phyloP scores from a whole-genome alignment of 2,888 invertebrate genomes.

The Amphimallon solstitiale region DNA sequence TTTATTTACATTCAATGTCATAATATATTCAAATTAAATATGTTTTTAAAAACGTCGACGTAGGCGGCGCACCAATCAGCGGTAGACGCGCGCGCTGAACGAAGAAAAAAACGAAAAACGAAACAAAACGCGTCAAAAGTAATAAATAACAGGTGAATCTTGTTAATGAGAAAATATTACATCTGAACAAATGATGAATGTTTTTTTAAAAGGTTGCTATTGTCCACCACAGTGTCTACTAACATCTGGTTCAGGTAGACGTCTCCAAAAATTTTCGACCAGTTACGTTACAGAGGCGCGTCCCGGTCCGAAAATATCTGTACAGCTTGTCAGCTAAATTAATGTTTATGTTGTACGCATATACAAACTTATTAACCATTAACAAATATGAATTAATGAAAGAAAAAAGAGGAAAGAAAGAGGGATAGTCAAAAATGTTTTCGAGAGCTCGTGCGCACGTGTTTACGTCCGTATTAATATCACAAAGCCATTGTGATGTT shows the following conservation, averaged over 20 bases:
- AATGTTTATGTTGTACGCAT: constrained; percentile 38
- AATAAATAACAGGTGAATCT: constrained; percentile 56
- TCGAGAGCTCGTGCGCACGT: neutral
- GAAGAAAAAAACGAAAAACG: constrained; percentile 41
- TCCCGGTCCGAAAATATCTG: constrained; percentile 33
- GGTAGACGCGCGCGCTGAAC: constrained; percentile 24
- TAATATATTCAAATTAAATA: constrained; percentile 62
- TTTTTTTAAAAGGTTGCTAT: constrained; percentile 51
- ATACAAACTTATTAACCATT: constrained; percentile 26
- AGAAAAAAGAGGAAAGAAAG: constrained; percentile 4
- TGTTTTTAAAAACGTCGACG: constrained; percentile 38
- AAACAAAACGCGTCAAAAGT: constrained; percentile 49
- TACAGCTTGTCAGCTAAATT: constrained; percentile 35
- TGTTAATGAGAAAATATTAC: constrained; percentile 61
- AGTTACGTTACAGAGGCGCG: constrained; percentile 27
- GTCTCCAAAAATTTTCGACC: constrained; percentile 32
- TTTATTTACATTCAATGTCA: constrained; percentile 56
- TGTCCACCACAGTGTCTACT: constrained; percentile 41
- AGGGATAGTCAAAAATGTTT: neutral
- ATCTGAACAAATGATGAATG: constrained; percentile 53
- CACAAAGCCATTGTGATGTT: constrained; percentile 19
- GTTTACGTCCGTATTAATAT: constrained; percentile 17
- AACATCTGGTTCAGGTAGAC: constrained; percentile 45
- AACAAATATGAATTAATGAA: constrained; percentile 28
- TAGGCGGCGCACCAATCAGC: constrained; percentile 38